Evolutionary conservation across 1,140 invertebrate species (phyloP).

Genomic region (Drosophila suzukii): DNA sequence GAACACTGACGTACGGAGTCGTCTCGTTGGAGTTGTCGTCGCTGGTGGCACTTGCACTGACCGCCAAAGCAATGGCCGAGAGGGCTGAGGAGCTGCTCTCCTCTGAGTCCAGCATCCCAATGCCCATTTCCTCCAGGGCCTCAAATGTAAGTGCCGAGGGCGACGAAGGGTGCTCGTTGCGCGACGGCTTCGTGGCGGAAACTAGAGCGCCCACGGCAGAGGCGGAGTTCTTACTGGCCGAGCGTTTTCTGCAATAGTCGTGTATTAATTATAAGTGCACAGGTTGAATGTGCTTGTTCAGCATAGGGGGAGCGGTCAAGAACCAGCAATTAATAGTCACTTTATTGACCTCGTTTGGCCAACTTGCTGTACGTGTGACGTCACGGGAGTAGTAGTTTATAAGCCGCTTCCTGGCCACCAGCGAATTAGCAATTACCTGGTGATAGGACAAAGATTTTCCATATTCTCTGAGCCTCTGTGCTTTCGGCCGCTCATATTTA

Average conservation of each 20-base stretch:
- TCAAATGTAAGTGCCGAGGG: conserved; percentile 69
- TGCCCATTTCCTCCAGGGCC: conserved; percentile 80
- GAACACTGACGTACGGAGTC: conserved; percentile 63
- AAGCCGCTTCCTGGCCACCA: neutral
- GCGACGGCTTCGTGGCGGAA: conserved; percentile 50
- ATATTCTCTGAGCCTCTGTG: conserved; percentile 73
- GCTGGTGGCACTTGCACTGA: conserved; percentile 62
- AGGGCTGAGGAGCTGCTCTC: conserved; percentile 79
- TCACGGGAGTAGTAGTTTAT: conserved; percentile 29
- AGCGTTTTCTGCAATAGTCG: conserved; percentile 67
- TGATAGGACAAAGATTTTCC: conserved; percentile 79
- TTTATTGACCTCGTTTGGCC: conserved; percentile 54
- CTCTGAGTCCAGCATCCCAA: conserved; percentile 82
- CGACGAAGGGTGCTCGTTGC: conserved; percentile 69
- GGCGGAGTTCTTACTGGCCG: conserved; percentile 48
- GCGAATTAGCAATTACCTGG: conserved; percentile 52
- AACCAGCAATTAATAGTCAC: conserved; percentile 50
- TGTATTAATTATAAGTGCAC: conserved; percentile 47
- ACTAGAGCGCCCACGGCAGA: conserved; percentile 6
- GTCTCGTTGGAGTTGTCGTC: conserved; percentile 82
- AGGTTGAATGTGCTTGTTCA: conserved; percentile 45
- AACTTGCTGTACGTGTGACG: conserved; percentile 46
- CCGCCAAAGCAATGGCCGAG: conserved; percentile 65
- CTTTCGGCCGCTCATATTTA: conserved; percentile 78
- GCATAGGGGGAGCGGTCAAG: conserved; percentile 60